Evolutionary conservation across 1,140 invertebrate species (phyloP), one percentile per base, ranked within the genome.

Genomic region (Danaus melanippus): DNA sequence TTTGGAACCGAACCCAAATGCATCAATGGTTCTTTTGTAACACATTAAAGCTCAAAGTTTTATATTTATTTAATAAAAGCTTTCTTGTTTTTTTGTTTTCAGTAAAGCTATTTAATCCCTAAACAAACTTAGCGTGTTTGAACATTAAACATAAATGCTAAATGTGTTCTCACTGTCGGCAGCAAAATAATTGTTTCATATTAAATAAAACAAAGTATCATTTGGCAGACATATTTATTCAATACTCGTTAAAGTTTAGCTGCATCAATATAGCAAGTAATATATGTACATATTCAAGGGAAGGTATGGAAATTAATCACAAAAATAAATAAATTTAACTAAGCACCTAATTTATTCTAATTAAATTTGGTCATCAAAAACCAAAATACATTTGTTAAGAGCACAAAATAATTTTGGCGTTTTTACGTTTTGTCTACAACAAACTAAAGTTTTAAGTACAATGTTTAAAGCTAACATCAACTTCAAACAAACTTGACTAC

Each of bases 161-260:
- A 32, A 32, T 2, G 21, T 32, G 21, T 32, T 32, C 21, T 32
- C 6, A 32, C 21, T 32, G 21, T 5, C 21, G 21, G 21, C 21
- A 32, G 21, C 6, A 32, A 7, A 32, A 50, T 41, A 50, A 40
- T 48, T 21, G 9, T 11, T 50, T 39, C 5, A 53, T 44, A 12
- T 50, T 17, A 50, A 56, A 60, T 60, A 75, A 84, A 74, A 71
- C 60, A 71, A 60, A 53, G 49, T 62, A 53, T 80, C 78, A 86
- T 86, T 86, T 86, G 83, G 83, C 83, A 86, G 83, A 86, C 79
- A 83, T 83, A 79, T 86, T 84, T 84, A 84, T 85, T 85, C 72
- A 81, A 32, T 84, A 84, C 75, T 81, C 67, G 77, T 83, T 79
- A 81, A 86, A 81, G 69, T 74, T 81, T 78, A 86, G 81, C 81